Evolutionary conservation across 2,888 invertebrate genomes (phyloP), one percentile per base, ranked within the genome.

Genomic region (Drosophila nr. medialis): DNA sequence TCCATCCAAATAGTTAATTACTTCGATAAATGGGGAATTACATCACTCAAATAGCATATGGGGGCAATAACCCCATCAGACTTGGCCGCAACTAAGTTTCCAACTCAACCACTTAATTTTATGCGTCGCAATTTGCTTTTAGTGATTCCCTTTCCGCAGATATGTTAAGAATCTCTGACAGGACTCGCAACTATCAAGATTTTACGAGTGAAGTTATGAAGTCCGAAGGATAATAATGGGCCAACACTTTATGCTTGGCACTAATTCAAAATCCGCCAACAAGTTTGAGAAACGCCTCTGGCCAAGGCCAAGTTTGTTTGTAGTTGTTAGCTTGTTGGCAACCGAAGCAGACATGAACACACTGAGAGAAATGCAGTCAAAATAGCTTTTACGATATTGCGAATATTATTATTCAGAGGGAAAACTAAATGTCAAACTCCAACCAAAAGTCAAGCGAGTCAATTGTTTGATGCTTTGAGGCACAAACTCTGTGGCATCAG

Each of bases 221-320:
- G 90, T 91, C 91, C 84, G 85, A 91, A 86, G 83, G 91, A 92
- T 92, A 91, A 92, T 92, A 92, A 92, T 92, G 89, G 86, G 85
- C 90, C 91, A 92, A 92, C 92, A 92, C 92, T 92, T 92, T 86
- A 83, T 86, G 84, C 82, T 91, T 90, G 92, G 92, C 92, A 90
- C 89, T 85, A 80, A 90, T 83, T 89, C 90, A 91, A 89, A 84
- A 88, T 82, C 71, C 80, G 65, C 63, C 86, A 82, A 76, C 75
- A 70, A 80, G 69, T 80, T 72, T 29, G 32, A 56, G 53, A 64
- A 50, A 38, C 36, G 54, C 64, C 64, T 49, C 49, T 27, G 50
- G 77, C 75, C 81, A 69, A 75, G 78, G 73, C 58, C 72, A 83
- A 76, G 74, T n/a, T n/a, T n/a, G n/a, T n/a, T n/a, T n/a, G n/a